Evolutionary conservation across 2,888 invertebrate genomes (phyloP).

Genomic region (Buathra laborator): DNA sequence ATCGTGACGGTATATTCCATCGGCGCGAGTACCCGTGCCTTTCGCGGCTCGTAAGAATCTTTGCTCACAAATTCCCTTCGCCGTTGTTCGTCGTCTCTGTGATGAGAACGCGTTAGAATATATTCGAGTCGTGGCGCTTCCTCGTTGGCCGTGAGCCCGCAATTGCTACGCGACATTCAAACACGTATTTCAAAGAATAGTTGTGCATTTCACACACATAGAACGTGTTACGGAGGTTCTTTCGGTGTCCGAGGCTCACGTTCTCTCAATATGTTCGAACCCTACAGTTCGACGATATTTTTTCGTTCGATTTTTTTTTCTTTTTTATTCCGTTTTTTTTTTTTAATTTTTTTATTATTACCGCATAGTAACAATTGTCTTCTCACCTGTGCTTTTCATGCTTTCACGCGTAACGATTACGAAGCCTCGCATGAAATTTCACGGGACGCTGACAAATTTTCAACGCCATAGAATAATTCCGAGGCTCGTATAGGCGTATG

Average conservation of each 20-base stretch:
- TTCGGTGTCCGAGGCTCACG: background rate
- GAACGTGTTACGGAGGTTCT: background rate
- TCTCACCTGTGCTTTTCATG: background rate
- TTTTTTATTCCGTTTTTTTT: too few species aligned
- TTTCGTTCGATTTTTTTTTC: background rate
- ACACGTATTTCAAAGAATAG: conserved; percentile 67
- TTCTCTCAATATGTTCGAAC: conserved; percentile 3
- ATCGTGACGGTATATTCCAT: background rate
- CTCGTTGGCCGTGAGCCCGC: conserved; percentile 74
- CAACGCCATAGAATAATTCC: background rate
- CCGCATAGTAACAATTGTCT: background rate
- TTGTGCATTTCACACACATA: conserved; percentile 5
- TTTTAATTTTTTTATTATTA: too few species aligned
- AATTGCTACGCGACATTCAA: conserved; percentile 70
- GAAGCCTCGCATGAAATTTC: conserved; percentile 11
- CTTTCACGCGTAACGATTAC: background rate
- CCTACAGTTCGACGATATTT: background rate
- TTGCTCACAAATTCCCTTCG: background rate
- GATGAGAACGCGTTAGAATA: background rate
- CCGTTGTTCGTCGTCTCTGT: conserved; percentile 22
- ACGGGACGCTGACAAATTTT: conserved; percentile 4
- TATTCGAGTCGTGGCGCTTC: conserved; percentile 74
- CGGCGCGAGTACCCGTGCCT: background rate
- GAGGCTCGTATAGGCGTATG: background rate
- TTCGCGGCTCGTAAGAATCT: conserved; percentile 14